These are phyloP conservation scores for Otus sunia DNA, from an alignment of 2,113 vertebrate genomes.

Conservation along the genomic window DNA sequence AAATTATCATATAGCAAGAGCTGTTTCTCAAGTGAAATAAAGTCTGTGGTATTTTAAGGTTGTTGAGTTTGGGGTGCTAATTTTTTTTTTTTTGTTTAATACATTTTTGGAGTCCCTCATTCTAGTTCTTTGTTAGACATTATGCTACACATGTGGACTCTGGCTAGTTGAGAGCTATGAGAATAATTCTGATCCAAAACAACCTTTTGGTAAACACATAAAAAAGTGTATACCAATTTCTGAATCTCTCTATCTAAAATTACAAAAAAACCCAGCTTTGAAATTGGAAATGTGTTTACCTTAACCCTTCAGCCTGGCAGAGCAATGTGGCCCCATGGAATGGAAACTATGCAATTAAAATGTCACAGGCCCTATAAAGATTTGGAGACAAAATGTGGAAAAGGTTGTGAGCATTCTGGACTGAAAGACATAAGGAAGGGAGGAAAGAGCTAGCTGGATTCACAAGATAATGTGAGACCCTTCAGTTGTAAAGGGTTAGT, in stretches of 20 bases:
- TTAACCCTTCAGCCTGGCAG: not conserved
- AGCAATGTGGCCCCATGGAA: not conserved
- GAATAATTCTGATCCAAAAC: not conserved
- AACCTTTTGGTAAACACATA: conserved; percentile 15
- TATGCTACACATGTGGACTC: not conserved
- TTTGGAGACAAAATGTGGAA: not conserved
- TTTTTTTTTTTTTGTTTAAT: not conserved
- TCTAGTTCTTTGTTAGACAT: not conserved
- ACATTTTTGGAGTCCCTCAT: not conserved
- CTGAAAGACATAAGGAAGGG: not conserved
- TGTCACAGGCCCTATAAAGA: not conserved
- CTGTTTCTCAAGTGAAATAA: not conserved
- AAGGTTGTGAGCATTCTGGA: not conserved
- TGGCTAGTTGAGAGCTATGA: not conserved
- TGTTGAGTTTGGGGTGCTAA: not conserved
- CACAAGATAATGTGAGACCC: not conserved
- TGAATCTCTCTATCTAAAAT: not conserved
- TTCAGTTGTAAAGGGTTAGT: not conserved
- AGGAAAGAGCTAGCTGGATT: not conserved
- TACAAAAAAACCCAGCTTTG: conserved; percentile 32
- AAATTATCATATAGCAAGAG: not conserved
- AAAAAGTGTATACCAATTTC: not conserved
- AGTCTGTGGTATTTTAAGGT: not conserved
- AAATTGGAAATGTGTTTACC: conserved; percentile 42
- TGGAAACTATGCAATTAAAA: not conserved